Evolutionary conservation across 2,113 vertebrate genomes (phyloP), one percentile per base, ranked within the genome.

Genomic region (Heterotis niloticus): DNA sequence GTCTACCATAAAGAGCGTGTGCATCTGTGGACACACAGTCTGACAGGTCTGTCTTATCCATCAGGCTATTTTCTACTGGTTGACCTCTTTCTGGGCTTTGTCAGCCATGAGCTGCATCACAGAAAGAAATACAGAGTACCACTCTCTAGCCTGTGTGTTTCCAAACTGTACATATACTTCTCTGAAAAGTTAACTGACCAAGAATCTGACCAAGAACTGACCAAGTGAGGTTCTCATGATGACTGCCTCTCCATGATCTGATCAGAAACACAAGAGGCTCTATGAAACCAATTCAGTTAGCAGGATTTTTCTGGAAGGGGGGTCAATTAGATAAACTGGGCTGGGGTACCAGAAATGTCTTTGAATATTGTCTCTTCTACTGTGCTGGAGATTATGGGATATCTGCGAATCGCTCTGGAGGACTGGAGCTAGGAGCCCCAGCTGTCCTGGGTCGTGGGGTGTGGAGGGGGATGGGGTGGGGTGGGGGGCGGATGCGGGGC

Each of bases 401-500:
- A 76, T 54, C 18, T 26, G 29, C 34, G 52, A 76, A 76, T 64
- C 29, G 64, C 34, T 29, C 16, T 65, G 62, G 44, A 76, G 75
- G 34, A 20, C 75, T 26, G 60, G 20, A 54, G 85, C 83, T 85
- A 83, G 82, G 81, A 81, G 85, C 86, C 86, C 83, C 83, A 87
- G 87, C 84, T 0, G 59, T 85, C 86, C 81, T 86, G 84, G 70
- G 88, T 86, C 83, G 83, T 84, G 85, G 85, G 82, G 78, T 83
- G 85, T 84, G 84, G 85, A 81, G 78, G 66, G 28, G 34, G 34
- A 44, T 44, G 34, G 34, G 34, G 34, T 81, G 16, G 88, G 82
- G 72, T 86, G 67, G 34, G 34, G 34, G 34, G 82, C 24, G 88
- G 82, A 75, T 86, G 67, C 78, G 83, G 80, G 79, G 57, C 78